These are phyloP conservation scores for Plestiodon gilberti DNA, from an alignment of 2,113 vertebrate species.

Conservation along the genomic window DNA sequence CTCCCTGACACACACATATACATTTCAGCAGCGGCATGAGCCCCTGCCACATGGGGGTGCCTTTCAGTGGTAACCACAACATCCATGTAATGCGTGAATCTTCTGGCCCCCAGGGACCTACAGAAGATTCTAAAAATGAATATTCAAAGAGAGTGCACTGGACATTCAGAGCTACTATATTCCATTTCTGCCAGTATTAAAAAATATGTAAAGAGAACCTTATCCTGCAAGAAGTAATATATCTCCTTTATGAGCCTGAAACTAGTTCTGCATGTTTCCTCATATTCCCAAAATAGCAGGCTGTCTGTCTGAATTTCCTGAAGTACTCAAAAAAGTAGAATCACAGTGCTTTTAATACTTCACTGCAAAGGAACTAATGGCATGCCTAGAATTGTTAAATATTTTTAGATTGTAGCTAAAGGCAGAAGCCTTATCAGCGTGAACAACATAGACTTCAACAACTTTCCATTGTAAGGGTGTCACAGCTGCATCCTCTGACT, in stretches of 20 bases:
- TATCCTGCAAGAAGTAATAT: neutral
- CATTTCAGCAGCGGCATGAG: neutral
- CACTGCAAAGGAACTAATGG: neutral
- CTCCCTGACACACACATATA: neutral
- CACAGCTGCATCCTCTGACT: neutral
- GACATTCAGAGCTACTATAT: too few species aligned
- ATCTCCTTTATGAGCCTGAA: neutral
- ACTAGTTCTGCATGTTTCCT: neutral
- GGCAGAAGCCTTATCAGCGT: neutral
- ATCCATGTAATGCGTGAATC: neutral
- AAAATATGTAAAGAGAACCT: neutral
- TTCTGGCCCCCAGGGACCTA: too few species aligned
- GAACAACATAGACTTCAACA: neutral
- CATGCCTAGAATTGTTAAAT: neutral
- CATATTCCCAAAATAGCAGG: neutral
- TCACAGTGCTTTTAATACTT: neutral
- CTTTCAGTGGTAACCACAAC: neutral
- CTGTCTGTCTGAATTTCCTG: neutral
- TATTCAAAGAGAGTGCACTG: neutral
- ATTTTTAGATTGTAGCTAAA: neutral
- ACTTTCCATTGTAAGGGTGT: neutral
- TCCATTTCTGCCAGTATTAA: neutral
- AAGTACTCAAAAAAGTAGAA: neutral
- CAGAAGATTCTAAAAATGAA: neutral
- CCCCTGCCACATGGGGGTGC: neutral